phyloP scores from a whole-genome alignment of 30 jellyfish, hydroid and myxozoan genomes.

The Mastigias papua region DNA sequence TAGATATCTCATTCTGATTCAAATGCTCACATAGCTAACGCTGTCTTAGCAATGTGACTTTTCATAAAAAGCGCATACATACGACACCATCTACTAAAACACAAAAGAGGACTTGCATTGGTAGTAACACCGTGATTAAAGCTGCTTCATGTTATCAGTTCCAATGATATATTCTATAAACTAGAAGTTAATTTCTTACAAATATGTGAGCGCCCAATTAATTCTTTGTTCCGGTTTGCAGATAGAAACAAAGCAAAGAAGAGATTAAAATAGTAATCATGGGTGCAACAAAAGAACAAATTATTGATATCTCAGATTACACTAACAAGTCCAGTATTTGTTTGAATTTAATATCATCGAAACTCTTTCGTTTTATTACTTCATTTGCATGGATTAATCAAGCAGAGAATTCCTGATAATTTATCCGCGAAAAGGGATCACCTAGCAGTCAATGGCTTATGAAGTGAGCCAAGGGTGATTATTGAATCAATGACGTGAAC shows the following conservation, averaged over 20 bases:
- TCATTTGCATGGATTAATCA: neutral
- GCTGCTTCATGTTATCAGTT: neutral
- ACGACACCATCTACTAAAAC: neutral
- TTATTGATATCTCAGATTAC: neutral
- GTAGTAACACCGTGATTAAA: no score
- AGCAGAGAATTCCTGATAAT: neutral
- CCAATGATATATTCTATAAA: neutral
- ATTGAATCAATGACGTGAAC: neutral
- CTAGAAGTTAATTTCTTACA: neutral
- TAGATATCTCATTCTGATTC: no score
- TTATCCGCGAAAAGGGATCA: neutral
- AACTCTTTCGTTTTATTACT: neutral
- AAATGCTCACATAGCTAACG: no score
- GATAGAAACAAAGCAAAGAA: neutral
- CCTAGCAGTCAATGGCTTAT: neutral
- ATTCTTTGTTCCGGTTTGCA: neutral
- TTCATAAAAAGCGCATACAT: no score
- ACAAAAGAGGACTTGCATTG: neutral
- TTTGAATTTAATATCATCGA: neutral
- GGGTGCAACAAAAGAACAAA: neutral
- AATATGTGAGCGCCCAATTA: neutral
- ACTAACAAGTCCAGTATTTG: neutral
- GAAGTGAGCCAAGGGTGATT: neutral
- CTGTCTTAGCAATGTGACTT: no score
- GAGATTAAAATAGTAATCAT: neutral